These are phyloP conservation scores for Arizona elegans DNA, from an alignment of 2,113 vertebrate species.

Conservation along the genomic window DNA sequence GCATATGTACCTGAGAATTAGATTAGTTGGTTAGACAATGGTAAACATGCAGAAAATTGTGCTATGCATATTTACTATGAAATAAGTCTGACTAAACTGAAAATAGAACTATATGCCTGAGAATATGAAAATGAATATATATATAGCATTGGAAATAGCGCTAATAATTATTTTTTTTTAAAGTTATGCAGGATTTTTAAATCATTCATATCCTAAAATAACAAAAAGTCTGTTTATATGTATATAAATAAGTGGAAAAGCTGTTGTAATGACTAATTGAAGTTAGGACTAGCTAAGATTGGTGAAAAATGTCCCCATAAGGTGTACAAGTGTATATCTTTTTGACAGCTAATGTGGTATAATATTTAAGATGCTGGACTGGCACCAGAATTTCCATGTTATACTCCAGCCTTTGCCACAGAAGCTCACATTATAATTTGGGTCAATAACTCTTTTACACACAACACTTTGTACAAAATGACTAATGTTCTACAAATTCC, in stretches of 20 bases:
- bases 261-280: neutral
- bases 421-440: neutral
- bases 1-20: neutral
- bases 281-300: neutral
- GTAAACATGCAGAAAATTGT: neutral
- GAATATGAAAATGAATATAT: too few species aligned
- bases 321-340: neutral
- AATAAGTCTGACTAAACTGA: neutral
- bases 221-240: slow-evolving; percentile 32
- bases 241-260: neutral
- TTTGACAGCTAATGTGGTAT: neutral
- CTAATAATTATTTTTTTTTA: slow-evolving; percentile 47
- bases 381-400: neutral
- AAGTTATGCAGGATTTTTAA: slow-evolving; percentile 51
- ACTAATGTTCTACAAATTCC: neutral
- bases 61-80: neutral
- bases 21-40: neutral
- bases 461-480: neutral
- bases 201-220: slow-evolving; percentile 45
- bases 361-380: neutral
- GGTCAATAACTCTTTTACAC: neutral
- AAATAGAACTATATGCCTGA: neutral
- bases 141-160: neutral
- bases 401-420: neutral
- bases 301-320: neutral